phyloP scores from a whole-genome alignment of 2,113 vertebrate species.

The Solea solea region DNA sequence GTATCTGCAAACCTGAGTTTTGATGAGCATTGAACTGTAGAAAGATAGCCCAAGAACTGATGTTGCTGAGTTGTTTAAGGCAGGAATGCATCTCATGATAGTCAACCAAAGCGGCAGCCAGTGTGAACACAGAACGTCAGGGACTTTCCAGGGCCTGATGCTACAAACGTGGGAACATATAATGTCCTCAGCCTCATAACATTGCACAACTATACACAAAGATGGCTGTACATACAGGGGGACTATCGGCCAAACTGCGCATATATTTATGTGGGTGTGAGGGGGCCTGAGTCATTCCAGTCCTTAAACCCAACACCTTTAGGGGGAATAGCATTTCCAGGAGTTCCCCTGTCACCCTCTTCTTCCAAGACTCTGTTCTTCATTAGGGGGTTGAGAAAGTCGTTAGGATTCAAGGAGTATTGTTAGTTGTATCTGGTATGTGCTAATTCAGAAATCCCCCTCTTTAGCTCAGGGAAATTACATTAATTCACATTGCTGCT shows the following conservation, averaged over 20 bases:
- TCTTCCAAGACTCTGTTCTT: conserved; percentile 61
- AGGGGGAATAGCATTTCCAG: conserved; percentile 48
- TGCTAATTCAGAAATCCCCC: conserved; percentile 57
- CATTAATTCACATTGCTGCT: background rate
- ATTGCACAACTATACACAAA: conserved; percentile 30
- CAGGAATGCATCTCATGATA: conserved; percentile 30
- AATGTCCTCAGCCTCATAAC: conserved; percentile 45
- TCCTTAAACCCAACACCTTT: conserved; percentile 53
- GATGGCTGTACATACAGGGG: conserved; percentile 4
- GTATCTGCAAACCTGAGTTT: background rate
- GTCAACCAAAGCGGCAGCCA: conserved; percentile 36
- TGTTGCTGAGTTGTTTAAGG: conserved; percentile 34
- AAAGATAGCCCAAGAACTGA: conserved; percentile 9
- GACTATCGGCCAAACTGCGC: conserved; percentile 2
- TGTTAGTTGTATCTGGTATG: conserved; percentile 41
- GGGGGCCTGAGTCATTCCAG: conserved; percentile 51
- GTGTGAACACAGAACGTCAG: conserved; percentile 71
- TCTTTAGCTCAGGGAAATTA: conserved; percentile 5
- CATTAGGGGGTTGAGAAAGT: conserved; percentile 64
- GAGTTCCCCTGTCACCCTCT: conserved; percentile 40
- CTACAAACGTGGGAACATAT: conserved; percentile 54
- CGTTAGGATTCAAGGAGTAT: conserved; percentile 31
- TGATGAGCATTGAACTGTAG: conserved; percentile 5
- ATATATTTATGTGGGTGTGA: conserved; percentile 36
- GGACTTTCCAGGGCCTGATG: conserved; percentile 77